Evolutionary conservation across 2,113 vertebrate species (phyloP), one percentile per base, ranked within the genome.

Genomic region (Scortum barcoo): DNA sequence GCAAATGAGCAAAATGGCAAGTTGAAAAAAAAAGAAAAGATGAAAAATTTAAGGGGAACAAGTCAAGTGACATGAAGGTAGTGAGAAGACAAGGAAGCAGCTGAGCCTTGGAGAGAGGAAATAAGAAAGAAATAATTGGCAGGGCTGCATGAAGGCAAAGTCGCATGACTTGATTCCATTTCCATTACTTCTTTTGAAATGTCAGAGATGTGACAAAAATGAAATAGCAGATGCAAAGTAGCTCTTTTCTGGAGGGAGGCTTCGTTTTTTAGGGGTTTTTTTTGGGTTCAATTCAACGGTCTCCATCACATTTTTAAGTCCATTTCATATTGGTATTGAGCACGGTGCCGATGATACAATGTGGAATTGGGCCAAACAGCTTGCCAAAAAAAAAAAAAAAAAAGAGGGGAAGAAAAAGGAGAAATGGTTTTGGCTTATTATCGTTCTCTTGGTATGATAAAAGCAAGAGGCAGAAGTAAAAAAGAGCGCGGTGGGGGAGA

Each of bases 151-250:
- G 38, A 50, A 56, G 66, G 56, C 36, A 78, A 76, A 73, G 70
- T 81, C 0, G 19, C 73, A 50, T 51, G 65, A 54, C 78, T 76
- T 81, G 62, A 83, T 51, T 81, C 63, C 38, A 62, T 78, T 79
- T 80, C 76, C 58, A 69, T 78, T 38, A 30, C 48, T 40, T 68
- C 54, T 70, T 79, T 78, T 71, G 63, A 88, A 85, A 85, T 72
- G 80, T 89, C 83, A 84, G 72, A 79, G 71, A 88, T 83, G 67
- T 83, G 85, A 88, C 68, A 68, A 50, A 86, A 87, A 88, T 53
- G 20, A 88, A 87, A 68, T 36, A 40, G 78, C 72, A 70, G 44
- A 87, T 85, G 84, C 84, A 85, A 81, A 88, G 48, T 13, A 40
- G 54, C 33, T 82, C 63, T 72, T 66, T 80, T 58, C n/a, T 71